Conservation (phyloP, 2,113 vertebrate genomes). For the Phyllopteryx taeniolatus region DNA sequence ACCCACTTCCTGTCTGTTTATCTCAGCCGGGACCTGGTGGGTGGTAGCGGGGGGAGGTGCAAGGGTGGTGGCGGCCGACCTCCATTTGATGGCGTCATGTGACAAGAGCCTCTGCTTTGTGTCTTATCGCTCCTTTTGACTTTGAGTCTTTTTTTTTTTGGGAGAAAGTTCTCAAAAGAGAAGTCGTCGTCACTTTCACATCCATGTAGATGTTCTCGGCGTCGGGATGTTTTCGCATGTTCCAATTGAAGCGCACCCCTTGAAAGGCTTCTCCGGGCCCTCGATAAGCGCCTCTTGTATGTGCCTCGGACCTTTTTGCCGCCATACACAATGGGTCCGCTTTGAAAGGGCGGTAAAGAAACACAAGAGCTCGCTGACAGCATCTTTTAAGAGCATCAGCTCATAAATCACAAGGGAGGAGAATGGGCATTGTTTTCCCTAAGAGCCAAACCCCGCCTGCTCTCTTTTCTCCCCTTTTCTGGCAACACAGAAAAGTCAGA, state of each 20-base stretch:
- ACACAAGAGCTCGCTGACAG: conserved; percentile 67
- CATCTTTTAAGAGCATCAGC: conserved; percentile 71
- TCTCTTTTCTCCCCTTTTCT: conserved; percentile 30
- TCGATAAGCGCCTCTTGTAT: conserved; percentile 28
- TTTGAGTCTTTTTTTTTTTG: background rate
- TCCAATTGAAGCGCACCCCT: conserved; percentile 60
- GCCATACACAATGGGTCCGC: conserved; percentile 65
- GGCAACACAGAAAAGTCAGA: conserved; percentile 46
- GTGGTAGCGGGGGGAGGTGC: conserved; percentile 5
- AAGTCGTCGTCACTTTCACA: background rate
- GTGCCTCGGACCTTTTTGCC: conserved; percentile 12
- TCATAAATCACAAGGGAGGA: conserved; percentile 80
- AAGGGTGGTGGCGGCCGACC: conserved; percentile 2
- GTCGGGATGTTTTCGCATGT: conserved; percentile 43
- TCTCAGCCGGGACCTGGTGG: conserved; percentile 40
- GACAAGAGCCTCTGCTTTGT: conserved; percentile 56
- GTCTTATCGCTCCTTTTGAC: conserved; percentile 58
- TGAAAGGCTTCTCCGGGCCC: conserved; percentile 45
- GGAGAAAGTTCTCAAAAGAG: background rate
- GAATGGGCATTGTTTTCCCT: conserved; percentile 74
- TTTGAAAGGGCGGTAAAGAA: conserved; percentile 69
- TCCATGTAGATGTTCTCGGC: background rate
- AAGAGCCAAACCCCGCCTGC: conserved; percentile 60
- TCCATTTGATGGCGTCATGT: conserved; percentile 54
- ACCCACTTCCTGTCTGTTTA: conserved; percentile 57